Evolutionary conservation across 2,888 invertebrate genomes (phyloP).

Genomic region (Macrophya alboannulata): DNA sequence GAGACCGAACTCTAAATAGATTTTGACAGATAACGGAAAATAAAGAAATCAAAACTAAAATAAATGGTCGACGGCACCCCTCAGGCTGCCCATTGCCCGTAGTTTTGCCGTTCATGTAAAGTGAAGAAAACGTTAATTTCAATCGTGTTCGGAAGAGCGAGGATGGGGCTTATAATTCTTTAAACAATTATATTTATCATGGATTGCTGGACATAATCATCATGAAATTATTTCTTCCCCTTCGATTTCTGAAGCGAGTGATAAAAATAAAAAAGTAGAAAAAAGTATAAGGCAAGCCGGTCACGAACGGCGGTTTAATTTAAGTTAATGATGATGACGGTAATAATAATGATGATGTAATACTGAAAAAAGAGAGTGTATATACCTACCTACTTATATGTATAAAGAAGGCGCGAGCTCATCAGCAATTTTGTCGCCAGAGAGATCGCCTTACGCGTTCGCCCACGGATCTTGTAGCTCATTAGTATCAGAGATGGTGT

Average conservation of each 20-base stretch:
- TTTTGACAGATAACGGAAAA: background rate
- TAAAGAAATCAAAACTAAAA: background rate
- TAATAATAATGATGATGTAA: background rate
- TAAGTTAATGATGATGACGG: background rate
- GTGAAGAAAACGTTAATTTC: background rate
- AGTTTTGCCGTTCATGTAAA: background rate
- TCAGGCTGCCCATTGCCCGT: background rate
- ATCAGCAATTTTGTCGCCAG: conserved; percentile 44
- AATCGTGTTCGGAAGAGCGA: background rate
- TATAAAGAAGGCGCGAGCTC: conserved; percentile 10
- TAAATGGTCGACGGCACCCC: background rate
- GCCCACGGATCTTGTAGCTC: conserved; percentile 49
- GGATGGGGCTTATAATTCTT: background rate
- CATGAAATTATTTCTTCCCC: background rate
- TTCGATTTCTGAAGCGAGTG: background rate
- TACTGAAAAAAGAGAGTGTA: background rate
- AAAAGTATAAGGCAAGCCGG: background rate
- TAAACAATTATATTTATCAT: background rate
- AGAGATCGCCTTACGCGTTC: conserved; percentile 52
- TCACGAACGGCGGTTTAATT: background rate
- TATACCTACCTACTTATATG: no score
- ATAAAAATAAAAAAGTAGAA: background rate
- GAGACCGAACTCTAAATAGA: background rate
- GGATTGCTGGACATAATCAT: background rate
- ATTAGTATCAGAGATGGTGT: conserved; percentile 54